phyloP scores from a whole-genome alignment of 1,140 invertebrate genomes.

The Potamilus streckersoni region DNA sequence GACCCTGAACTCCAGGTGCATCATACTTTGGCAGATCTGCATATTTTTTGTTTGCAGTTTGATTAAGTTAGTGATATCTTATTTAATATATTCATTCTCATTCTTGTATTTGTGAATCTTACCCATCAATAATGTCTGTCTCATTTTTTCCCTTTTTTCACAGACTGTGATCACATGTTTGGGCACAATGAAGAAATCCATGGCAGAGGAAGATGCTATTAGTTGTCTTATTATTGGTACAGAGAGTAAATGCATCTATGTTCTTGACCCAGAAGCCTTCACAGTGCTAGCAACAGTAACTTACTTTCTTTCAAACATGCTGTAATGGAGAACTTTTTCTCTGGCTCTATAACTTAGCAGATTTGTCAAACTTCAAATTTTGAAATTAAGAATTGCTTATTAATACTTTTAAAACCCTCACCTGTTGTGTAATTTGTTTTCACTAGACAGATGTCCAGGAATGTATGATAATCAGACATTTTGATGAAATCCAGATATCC shows the following conservation, averaged over 20 bases:
- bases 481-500: no score
- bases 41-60: not conserved
- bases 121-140: no score
- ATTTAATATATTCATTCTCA: not conserved
- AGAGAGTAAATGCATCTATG: constrained; percentile 84
- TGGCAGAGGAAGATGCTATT: constrained; percentile 79
- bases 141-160: constrained; percentile 13
- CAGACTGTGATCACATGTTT: constrained; percentile 84
- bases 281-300: constrained; percentile 75
- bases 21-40: no score
- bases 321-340: no score
- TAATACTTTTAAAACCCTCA: no score
- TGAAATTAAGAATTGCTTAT: no score
- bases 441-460: no score
- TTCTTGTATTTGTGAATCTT: not conserved
- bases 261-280: constrained; percentile 90
- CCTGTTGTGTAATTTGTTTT: no score
- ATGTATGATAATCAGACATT: no score
- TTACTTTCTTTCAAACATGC: constrained; percentile 13
- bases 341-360: no score
- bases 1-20: no score
- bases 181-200: constrained; percentile 80
- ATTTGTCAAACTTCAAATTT: no score
- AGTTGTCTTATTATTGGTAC: constrained; percentile 89
- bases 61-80: not conserved